Percentiles rank a stretch among this genome's conserved stretches.
Conservation (phyloP, 2,113 vertebrate species). For the Nyctibius bracteatus region DNA sequence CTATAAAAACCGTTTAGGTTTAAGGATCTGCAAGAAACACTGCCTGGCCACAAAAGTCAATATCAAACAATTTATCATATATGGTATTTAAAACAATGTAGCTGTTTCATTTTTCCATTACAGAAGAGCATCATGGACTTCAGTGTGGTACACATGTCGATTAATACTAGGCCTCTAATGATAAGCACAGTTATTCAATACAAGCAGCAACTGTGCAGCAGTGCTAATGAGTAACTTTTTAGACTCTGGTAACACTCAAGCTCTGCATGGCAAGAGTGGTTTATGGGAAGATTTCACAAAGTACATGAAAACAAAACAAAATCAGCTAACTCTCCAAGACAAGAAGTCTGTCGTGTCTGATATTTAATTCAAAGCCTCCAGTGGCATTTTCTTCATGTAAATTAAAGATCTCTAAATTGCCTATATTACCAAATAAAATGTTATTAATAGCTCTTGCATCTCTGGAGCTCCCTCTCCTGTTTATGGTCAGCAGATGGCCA, state of each 20-base stretch:
- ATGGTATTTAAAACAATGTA: neutral
- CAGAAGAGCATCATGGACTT: neutral
- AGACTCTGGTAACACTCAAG: neutral
- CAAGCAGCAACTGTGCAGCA: neutral
- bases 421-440: neutral
- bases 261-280: neutral
- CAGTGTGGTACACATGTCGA: neutral
- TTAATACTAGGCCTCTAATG: neutral
- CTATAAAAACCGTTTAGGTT: neutral
- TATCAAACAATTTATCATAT: neutral
- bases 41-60: neutral
- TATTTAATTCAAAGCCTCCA: slow-evolving; percentile 18
- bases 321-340: neutral
- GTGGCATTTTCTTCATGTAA: slow-evolving; percentile 1
- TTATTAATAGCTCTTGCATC: neutral
- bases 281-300: neutral
- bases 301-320: slow-evolving; percentile 11
- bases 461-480: slow-evolving; percentile 58
- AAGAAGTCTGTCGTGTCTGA: neutral
- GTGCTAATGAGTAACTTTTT: neutral
- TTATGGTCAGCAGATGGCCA: neutral
- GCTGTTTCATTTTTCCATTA: neutral
- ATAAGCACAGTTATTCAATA: neutral
- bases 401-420: neutral
- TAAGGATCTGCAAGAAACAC: neutral